Base-by-base conservation (phyloP, 2,888 invertebrate species). In the Drosophila siamana region DNA sequence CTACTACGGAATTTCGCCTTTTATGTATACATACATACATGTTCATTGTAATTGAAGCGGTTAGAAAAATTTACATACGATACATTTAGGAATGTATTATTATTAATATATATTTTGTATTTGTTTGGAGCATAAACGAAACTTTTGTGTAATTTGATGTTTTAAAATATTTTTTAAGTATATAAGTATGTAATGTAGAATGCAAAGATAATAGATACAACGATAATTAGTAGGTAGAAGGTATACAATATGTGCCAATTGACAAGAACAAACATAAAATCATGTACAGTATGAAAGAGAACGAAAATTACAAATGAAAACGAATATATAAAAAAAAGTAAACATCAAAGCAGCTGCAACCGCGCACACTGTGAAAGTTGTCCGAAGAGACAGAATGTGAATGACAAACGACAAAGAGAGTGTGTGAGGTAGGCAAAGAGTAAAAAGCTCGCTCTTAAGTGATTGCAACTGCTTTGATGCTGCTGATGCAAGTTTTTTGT, bases 181-280 rank as follows among this genome's bases (percentile, higher is more conserved):
- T 15, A 16, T 51, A 33, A 16, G 26, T 52, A 28, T 38, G 36
- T 51, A 28, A 78, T 76, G 74, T 67, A 62, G n/a, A 78, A 88
- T 86, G 86, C 78, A 69, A 59, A 70, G 67, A 72, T 71, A 74
- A 82, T 85, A 86, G 83, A 67, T 83, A 86, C 86, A 86, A 86
- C 74, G 73, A 72, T 83, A 88, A 78, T 80, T 88, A 85, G 85
- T 82, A 80, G 61, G 22, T 72, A 63, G 46, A 74, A 78, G 46
- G 50, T 80, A 69, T 66, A 85, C 62, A 38, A 15, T 59, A 69
- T 59, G 79, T 74, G 65, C 84, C 86, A 85, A 88, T 88, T 55
- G 84, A 86, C 84, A 69, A 64, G 63, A 81, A 84, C 75, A 77
- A 88, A 85, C 74, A 79, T 68, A 70, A 71, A 75, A 67, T 61